Base-by-base conservation (phyloP, 1,140 invertebrate genomes). In the Campoletis sonorensis region DNA sequence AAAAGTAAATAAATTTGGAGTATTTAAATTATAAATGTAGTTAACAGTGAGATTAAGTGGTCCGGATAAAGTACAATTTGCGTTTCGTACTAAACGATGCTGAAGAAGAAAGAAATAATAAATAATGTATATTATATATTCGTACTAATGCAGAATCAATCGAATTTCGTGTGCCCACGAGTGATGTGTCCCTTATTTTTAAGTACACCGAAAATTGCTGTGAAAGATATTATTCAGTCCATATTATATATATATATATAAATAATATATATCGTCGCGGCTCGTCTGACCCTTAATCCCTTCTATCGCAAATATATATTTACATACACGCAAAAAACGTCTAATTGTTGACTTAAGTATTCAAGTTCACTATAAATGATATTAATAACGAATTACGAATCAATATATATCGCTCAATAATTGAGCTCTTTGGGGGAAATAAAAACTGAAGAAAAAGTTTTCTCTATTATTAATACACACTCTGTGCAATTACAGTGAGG, bases 401-500 rank as follows among this genome's bases (percentile, higher is more conserved):
- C 40, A 11, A 45, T 11, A 45, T 45, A 45, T 45, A 23, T n/a
- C 54, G 54, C 54, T 58, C 54, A 58, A 58, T 58, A 58, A n/a
- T 58, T n/a, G 54, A 10, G 54, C 54, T 58, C 54, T 33, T 40
- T 26, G 26, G 40, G 23, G 26, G 40, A 77, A 11, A 40, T 45
- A 77, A 54, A 10, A 58, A 58, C 21, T 18, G 4, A 51, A 58
- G 11, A 23, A 27, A 77, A 77, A n/a, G 54, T 51, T 40, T 40
- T 79, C 76, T 79, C 76, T 79, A 58, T 58, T 33, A 79, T 37
- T 67, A 4, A 40, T 67, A 40, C 18, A 40, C 18, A 77, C 51
- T 54, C 67, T 79, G 16, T 30, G 40, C 21, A 45, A 79, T 64
- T 45, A 75, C 27, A 75, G 1, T 58, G 54, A 58, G 5, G 18